Base-by-base conservation (phyloP, 1,140 invertebrate species). In the Drosophila truncata region DNA sequence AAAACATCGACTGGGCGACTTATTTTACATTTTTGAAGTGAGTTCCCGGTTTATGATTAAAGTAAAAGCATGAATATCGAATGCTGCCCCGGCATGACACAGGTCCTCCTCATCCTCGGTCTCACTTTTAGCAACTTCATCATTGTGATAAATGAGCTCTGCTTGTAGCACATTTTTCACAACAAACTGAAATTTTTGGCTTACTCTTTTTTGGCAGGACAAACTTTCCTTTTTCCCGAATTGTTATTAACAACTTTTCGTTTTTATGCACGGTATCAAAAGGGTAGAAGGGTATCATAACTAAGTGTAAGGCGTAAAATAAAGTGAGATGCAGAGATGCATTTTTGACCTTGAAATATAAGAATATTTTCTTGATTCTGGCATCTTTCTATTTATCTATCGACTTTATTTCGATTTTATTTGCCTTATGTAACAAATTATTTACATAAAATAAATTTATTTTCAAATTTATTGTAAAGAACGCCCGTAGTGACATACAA, bases 61-160 rank as follows among this genome's bases (percentile, higher is more conserved):
- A 82, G 80, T 78, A 78, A 82, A 57, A 82, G 80, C 80, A 58
- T 82, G 74, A 74, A 82, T 78, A 78, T 78, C 62, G 80, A 82
- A 82, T 62, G 52, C 46, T 77, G 39, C 25, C 29, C 57, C 57
- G 54, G 31, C 62, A 37, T 78, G 54, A 74, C 78, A 80, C 77
- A 74, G 35, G 76, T 47, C 62, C 41, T 39, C 33, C 60, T 35
- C 41, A 13, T 18, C 14, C 52, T 31, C 46, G 25, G 13, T 6
- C 23, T 33, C 37, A 52, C 41, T 47, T 77, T 59, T 77, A 74
- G 75, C 76, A 82, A 82, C 80, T 82, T 82, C 80, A 82, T 82
- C 80, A 82, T 82, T 82, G 69, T 82, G 80, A 82, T 82, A 82
- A 83, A 82, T 82, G 80, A 83, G 80, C 80, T 79, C 74, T 79